Conservation (phyloP, 2,113 vertebrate species). For the Hyaena hyaena region DNA sequence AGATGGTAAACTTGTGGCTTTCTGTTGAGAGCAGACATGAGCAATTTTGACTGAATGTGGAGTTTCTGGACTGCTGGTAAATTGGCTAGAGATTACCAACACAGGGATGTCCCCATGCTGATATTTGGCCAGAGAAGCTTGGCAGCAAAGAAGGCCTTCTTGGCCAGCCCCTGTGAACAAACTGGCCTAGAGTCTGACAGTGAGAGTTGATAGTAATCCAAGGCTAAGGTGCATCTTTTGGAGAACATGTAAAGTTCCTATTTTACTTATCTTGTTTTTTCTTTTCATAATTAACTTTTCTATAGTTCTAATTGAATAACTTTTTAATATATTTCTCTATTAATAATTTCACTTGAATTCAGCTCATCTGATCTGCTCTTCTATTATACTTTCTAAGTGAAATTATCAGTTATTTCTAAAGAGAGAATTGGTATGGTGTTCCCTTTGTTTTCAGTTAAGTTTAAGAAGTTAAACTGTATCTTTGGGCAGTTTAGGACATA, state of each 20-base stretch:
- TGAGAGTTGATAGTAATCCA: constrained; percentile 21
- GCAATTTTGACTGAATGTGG: background rate
- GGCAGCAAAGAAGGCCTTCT: constrained; percentile 43
- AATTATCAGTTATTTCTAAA: constrained; percentile 23
- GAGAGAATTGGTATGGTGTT: background rate
- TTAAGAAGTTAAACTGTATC: background rate
- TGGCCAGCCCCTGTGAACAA: constrained; percentile 47
- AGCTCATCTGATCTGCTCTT: background rate
- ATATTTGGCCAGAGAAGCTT: constrained; percentile 54
- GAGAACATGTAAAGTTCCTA: background rate
- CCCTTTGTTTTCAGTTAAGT: background rate
- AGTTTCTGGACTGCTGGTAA: constrained; percentile 9
- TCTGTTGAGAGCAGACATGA: background rate
- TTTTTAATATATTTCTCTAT: background rate
- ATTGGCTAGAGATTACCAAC: constrained; percentile 54
- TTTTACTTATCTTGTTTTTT: constrained; percentile 33
- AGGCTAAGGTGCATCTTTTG: background rate
- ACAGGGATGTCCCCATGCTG: constrained; percentile 29
- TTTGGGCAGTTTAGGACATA: background rate
- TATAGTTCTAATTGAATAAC: background rate
- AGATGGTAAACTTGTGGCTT: background rate
- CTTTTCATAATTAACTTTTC: constrained; percentile 14
- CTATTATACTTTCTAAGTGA: background rate
- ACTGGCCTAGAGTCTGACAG: constrained; percentile 51
- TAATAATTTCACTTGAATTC: constrained; percentile 1